Base-by-base conservation (phyloP, 2,113 vertebrate species). In the Trematomus loennbergii region DNA sequence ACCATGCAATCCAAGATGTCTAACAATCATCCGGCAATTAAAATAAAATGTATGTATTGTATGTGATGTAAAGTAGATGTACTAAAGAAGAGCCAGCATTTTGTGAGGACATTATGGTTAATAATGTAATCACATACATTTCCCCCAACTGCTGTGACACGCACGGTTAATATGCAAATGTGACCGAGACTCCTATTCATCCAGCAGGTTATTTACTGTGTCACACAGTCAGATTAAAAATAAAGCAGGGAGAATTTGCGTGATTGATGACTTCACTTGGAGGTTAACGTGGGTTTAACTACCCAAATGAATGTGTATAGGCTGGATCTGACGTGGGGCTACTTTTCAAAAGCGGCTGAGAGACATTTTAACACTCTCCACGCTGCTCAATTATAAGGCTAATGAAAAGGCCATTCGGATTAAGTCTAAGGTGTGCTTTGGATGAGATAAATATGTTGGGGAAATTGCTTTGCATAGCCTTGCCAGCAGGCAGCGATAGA, bases 351-450 rank as follows among this genome's bases (percentile, higher is more conserved):
- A 78, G 83, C 68, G 65, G 72, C 76, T 58, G 29, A 80, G 68
- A 81, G 80, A 79, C 84, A 70, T 75, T 87, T 68, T 68, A 89
- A 79, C 76, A 57, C 83, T 85, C 78, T 72, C 67, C 36, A 63
- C 15, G 33, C 72, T 36, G 74, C 78, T 82, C 84, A 88, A 88
- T 92, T 91, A 92, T 87, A 89, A 74, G 68, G 50, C 81, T 86
- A 81, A 92, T 92, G 89, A 91, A 92, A 91, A 88, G 78, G 78
- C 77, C 79, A 87, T 93, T 88, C 88, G 54, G 84, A 85, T 84
- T 74, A 90, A 88, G 86, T 90, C 79, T 55, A 74, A 87, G 85
- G 86, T 90, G 91, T 84, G 83, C 84, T 80, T 66, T 50, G 75
- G 86, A 83, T 67, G 78, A 91, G 89, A 89, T 88, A 91, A 92